phyloP scores from a whole-genome alignment of 2,888 invertebrate genomes.

The Acanthoscelides obtectus region DNA sequence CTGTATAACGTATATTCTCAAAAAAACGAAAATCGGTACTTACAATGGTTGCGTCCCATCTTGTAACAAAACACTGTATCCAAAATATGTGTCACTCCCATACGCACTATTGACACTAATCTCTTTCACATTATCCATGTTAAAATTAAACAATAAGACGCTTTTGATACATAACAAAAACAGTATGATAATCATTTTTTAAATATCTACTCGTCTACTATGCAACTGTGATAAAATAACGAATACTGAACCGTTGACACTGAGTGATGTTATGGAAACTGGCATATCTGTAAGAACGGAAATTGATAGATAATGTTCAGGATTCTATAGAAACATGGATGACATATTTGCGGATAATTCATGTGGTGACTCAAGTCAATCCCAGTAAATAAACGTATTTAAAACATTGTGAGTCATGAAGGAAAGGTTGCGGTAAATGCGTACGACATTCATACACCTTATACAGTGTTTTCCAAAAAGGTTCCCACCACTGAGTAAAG shows the following conservation, averaged over 20 bases:
- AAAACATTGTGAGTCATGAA: not conserved
- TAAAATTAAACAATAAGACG: constrained; percentile 6
- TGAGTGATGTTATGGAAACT: not conserved
- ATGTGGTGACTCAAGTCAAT: not conserved
- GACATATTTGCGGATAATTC: not conserved
- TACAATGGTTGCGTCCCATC: constrained; percentile 11
- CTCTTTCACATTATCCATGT: constrained; percentile 9
- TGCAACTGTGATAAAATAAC: not conserved
- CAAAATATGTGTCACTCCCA: constrained; percentile 12
- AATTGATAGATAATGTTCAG: not conserved
- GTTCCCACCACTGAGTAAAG: too few relatives aligned
- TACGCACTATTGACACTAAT: constrained; percentile 4
- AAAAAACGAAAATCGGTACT: too few relatives aligned
- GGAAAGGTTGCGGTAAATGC: not conserved
- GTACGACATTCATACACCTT: not conserved
- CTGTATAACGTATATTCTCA: too few relatives aligned
- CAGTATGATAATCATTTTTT: not conserved
- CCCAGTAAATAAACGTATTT: not conserved
- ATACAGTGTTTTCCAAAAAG: too few relatives aligned
- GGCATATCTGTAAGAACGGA: not conserved
- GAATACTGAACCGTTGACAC: not conserved
- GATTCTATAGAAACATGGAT: not conserved
- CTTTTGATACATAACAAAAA: not conserved
- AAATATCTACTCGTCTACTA: not conserved
- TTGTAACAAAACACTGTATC: constrained; percentile 13